phyloP scores from a whole-genome alignment of 1,140 invertebrate genomes.

The Tetranychus urticae region DNA sequence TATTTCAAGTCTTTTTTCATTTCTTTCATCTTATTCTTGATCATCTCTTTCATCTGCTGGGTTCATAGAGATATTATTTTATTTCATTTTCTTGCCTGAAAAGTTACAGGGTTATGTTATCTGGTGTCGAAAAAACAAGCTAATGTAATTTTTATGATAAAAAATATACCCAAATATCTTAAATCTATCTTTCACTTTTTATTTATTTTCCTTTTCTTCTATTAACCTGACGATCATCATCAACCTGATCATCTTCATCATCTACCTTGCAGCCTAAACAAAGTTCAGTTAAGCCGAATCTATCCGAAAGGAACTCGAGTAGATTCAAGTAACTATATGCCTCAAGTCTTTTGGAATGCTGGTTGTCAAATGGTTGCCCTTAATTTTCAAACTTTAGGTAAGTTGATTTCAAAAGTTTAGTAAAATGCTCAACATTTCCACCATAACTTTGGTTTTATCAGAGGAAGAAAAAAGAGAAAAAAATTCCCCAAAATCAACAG shows the following conservation, averaged over 20 bases:
- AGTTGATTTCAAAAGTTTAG: background rate
- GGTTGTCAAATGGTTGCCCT: conserved; percentile 87
- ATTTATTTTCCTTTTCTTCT: too few species aligned
- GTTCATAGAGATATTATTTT: too few species aligned
- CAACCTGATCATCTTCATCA: background rate
- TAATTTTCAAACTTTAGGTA: conserved; percentile 68
- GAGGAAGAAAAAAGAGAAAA: background rate
- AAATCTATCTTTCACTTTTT: background rate
- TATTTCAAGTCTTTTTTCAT: too few species aligned
- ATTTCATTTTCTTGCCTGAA: too few species aligned
- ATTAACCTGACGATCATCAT: background rate
- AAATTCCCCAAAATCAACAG: too few species aligned
- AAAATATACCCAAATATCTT: too few species aligned
- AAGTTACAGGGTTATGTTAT: too few species aligned
- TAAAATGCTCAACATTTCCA: too few species aligned
- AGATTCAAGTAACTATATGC: conserved; percentile 99
- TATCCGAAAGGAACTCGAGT: conserved; percentile 95
- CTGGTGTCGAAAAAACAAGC: too few species aligned
- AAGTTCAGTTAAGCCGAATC: conserved; percentile 92
- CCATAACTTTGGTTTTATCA: background rate
- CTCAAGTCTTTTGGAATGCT: conserved; percentile 67
- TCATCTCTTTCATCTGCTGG: too few species aligned
- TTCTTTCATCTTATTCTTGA: too few species aligned
- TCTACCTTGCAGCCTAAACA: conserved; percentile 49
- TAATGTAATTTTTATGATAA: too few species aligned